Base-by-base conservation (phyloP, 1,140 invertebrate species). In the Colletes gigas region DNA sequence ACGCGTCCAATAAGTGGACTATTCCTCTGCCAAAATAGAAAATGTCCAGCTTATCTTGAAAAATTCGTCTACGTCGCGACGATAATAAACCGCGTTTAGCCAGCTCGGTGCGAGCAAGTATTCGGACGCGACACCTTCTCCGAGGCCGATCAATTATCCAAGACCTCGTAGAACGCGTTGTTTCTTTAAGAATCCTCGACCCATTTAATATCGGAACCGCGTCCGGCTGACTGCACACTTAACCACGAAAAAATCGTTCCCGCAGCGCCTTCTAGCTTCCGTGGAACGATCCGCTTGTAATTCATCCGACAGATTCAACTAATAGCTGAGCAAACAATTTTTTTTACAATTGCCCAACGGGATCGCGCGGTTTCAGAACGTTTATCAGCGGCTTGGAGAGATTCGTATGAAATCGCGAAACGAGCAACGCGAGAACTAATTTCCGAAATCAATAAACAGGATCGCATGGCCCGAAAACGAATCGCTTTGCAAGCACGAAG, bases 181-280 rank as follows among this genome's bases (percentile, higher is more conserved):
- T 47, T 67, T 67, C 65, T 67, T 67, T 10, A 67, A 67, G 65
- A 50, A 67, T 50, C 65, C 65, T 67, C 65, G 65, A 67, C 65
- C 65, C 17, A 67, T 19, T 47, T 67, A 47, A 50, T 19, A 67
- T 44, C 41, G 39, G 44, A 67, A 19, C 15, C 41, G 19, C n/a
- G 59, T 1, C 19, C 12, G 60, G 30, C 19, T 62, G 17, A 17
- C 12, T 62, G 19, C 19, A 4, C 60, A 39, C 30, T 30, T 10
- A 10, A 17, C 60, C 1, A 62, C 60, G 60, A 39, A 62, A 17
- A 62, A 30, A 30, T 62, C 19, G 12, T 60, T 60, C n/a, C 30
- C 30, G 30, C 15, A n/a, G n/a, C 59, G 10, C 59, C 59, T 60
- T 60, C 21, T 15, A n/a, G 8, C 8, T 50, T 10, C 50, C 50